Evolutionary conservation across 1,140 invertebrate species (phyloP).

Genomic region (Agraylea sexmaculata): DNA sequence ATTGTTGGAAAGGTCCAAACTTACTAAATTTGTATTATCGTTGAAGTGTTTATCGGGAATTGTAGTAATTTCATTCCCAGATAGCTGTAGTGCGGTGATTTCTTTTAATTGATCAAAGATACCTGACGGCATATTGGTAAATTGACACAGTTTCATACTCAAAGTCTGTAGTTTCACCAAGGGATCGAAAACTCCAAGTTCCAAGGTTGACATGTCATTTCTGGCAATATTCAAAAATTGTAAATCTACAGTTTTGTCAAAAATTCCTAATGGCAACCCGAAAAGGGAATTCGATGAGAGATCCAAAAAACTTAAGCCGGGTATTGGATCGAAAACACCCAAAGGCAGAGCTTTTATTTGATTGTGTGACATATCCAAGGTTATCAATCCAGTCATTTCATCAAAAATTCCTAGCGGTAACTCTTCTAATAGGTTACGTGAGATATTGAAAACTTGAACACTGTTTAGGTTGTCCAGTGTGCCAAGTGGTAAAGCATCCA

Average conservation of each 20-base stretch:
- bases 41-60: conserved; percentile 15
- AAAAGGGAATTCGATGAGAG: conserved; percentile 9
- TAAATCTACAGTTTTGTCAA: conserved; percentile 11
- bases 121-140: conserved; percentile 14
- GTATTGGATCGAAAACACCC: conserved; percentile 12
- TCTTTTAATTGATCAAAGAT: conserved; percentile 15
- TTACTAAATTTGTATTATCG: conserved; percentile 4
- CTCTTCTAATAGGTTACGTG: conserved; percentile 6
- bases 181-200: conserved; percentile 17
- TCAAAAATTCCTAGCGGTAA: conserved; percentile 13
- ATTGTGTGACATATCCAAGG: conserved; percentile 17
- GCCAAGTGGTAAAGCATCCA: conserved; percentile 6
- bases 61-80: conserved; percentile 10
- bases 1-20: conserved; percentile 16
- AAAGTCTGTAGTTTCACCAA: conserved; percentile 5
- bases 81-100: conserved; percentile 7
- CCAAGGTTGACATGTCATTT: conserved; percentile 12
- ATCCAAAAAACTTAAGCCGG: neutral
- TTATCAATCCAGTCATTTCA: conserved; percentile 10
- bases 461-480: conserved; percentile 10
- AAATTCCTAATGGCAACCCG: conserved; percentile 13
- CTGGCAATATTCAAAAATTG: conserved; percentile 11
- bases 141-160: conserved; percentile 10
- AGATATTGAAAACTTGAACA: conserved; percentile 12
- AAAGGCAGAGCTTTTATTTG: conserved; percentile 5